Conservation (phyloP, 2,888 invertebrate species). For the Uloborus plumipes region DNA sequence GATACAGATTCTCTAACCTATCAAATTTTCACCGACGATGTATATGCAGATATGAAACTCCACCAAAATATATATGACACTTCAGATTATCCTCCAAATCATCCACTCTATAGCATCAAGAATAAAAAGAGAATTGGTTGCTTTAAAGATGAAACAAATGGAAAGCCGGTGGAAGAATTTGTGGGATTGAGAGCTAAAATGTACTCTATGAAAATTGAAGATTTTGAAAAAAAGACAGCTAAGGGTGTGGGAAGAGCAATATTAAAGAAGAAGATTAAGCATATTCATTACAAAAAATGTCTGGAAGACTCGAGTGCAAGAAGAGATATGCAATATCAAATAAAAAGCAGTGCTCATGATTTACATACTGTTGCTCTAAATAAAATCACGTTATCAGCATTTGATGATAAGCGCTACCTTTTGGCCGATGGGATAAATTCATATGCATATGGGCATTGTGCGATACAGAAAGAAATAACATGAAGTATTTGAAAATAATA, state of each 20-base stretch:
- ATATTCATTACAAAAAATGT: neutral
- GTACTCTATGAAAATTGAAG: neutral
- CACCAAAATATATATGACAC: neutral
- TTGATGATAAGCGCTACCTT: conserved; percentile 5
- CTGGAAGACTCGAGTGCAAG: neutral
- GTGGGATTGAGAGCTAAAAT: conserved; percentile 9
- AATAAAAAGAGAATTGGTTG: neutral
- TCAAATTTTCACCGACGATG: neutral
- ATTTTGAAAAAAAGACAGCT: conserved; percentile 13
- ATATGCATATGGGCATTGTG: conserved; percentile 4
- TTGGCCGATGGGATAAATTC: neutral
- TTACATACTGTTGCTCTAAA: neutral
- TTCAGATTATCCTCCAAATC: conserved; percentile 1
- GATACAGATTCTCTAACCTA: conserved; percentile 68
- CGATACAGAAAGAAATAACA: too few relatives aligned
- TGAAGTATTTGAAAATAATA: too few relatives aligned
- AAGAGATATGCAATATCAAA: neutral
- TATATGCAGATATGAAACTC: neutral
- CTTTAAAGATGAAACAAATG: conserved; percentile 17
- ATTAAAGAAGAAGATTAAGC: neutral
- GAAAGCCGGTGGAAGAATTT: neutral
- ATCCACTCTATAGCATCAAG: neutral
- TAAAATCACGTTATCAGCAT: conserved; percentile 3
- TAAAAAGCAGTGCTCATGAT: neutral
- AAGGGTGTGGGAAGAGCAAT: neutral